Base-by-base conservation (phyloP, 2,113 vertebrate species). In the Syngnathus typhle region DNA sequence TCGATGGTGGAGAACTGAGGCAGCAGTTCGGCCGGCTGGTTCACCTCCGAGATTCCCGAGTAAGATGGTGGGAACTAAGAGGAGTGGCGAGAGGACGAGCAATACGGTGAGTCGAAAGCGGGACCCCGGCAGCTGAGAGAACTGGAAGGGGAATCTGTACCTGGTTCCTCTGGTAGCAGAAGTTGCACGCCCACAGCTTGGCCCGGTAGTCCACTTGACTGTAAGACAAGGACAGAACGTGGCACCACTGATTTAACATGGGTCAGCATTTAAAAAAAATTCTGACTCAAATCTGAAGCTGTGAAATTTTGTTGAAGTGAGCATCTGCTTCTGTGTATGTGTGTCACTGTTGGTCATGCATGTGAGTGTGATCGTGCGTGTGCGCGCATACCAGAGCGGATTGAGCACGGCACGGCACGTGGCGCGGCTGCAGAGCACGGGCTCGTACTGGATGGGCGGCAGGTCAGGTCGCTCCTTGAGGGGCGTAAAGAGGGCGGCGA, bases 111-210 rank as follows among this genome's bases (percentile, higher is more conserved):
- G 27, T 16, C 8, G 5, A 15, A 47, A 15, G 44, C 15, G 5
- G 15, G 15, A 47, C 44, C 5, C 15, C 15, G 15, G 13, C 5
- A 3, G 44, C 13, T 16, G 44, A 13, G 15, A 47, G 13, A 6
- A 16, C 13, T 16, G 44, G 13, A 47, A 18, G 44, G 1, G 44
- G 44, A 47, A 32, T 7, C 4, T 80, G 85, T 91, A 96, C 95
- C 95, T 98, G 97, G 86, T 99, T 99, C 88, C 97, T 94, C 85
- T 99, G 97, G 85, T 99, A 99, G 85, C 97, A 99, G 79, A 99
- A 99, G 89, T 99, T 99, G 85, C 97, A 99, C 75, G 97, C 97
- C 97, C 97, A 99, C 21, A 99, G 91, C 87, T 98, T 99, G 79
- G 97, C 96, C 88, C 94, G 91, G 89, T 99, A 99, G 92, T 99